phyloP scores from a whole-genome alignment of 2,888 invertebrate species.

The Choreutis nemorana region DNA sequence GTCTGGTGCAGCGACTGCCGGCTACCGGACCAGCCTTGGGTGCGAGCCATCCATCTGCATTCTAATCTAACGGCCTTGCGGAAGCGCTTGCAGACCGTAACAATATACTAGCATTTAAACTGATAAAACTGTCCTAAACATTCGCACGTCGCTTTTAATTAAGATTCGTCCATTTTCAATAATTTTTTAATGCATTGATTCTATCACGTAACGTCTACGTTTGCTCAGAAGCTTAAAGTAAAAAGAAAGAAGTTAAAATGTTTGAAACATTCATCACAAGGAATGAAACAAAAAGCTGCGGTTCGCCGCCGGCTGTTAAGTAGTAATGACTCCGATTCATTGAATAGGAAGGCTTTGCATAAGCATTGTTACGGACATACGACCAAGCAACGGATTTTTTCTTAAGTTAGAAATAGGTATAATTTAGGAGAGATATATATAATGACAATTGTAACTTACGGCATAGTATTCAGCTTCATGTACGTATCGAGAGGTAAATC shows the following conservation, averaged over 20 bases:
- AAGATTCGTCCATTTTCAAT: too few species aligned
- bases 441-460: slow-evolving; percentile 61
- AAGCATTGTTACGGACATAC: too few species aligned
- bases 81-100: slow-evolving; percentile 62
- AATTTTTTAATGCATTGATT: too few species aligned
- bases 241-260: too few species aligned
- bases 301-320: slow-evolving; percentile 24
- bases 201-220: too few species aligned
- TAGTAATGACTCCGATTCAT: slow-evolving; percentile 39
- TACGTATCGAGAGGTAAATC: slow-evolving; percentile 42
- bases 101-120: too few species aligned
- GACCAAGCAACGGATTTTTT: too few species aligned
- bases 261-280: slow-evolving; percentile 27
- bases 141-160: too few species aligned
- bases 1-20: slow-evolving; percentile 58
- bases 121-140: too few species aligned
- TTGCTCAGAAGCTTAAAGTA: too few species aligned
- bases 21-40: slow-evolving; percentile 53
- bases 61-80: slow-evolving; percentile 63
- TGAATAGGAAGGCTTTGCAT: slow-evolving; percentile 25
- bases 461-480: slow-evolving; percentile 54
- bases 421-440: too few species aligned
- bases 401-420: too few species aligned
- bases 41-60: slow-evolving; percentile 63
- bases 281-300: slow-evolving; percentile 30